Evolutionary conservation across 2,888 invertebrate species (phyloP), one percentile per base, ranked within the genome.

Genomic region (Limnephilus rhombicus): DNA sequence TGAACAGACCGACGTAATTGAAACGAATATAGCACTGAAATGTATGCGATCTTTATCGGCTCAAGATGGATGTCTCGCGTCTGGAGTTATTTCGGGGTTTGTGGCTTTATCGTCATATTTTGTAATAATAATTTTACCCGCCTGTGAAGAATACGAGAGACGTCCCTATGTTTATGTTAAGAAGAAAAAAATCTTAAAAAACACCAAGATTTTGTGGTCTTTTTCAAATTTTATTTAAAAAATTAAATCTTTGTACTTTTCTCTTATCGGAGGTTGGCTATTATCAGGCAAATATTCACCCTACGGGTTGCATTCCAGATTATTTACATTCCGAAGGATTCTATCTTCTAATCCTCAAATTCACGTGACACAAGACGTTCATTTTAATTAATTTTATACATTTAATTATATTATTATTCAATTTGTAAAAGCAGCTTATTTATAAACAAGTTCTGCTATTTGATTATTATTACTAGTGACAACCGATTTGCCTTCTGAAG

Each of bases 11-110:
- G 88, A 41, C 41, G 93, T 93, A 93, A 93, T 93, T 93, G 93
- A 93, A 93, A 93, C 80, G 91, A 92, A 93, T 92, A 93, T 90
- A 91, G 91, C 92, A 92, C 93, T 92, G 89, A 92, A 92, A 92
- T 88, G 92, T 93, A 86, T 68, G 90, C 34, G 93, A 93, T 93
- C 81, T 31, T 91, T 92, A 93, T 93, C 93, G 80, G 45, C 7
- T 41, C 90, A 89, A 91, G 93, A 93, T 93, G 92, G 91, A 92
- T 92, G 93, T 89, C 91, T 81, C 92, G 92, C 90, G 89, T 91
- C 92, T 87, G 91, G 93, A 93, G 92, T 93, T 93, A 93, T 93
- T 92, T 91, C 90, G 85, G 92, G 91, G 92, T 90, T 92, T 92
- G 92, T 82, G 88, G 89, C 85, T 93, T 92, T 93, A 93, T 93